These are phyloP conservation scores for Netelia virgata DNA, from an alignment of 2,888 invertebrate genomes.

Conservation along the genomic window DNA sequence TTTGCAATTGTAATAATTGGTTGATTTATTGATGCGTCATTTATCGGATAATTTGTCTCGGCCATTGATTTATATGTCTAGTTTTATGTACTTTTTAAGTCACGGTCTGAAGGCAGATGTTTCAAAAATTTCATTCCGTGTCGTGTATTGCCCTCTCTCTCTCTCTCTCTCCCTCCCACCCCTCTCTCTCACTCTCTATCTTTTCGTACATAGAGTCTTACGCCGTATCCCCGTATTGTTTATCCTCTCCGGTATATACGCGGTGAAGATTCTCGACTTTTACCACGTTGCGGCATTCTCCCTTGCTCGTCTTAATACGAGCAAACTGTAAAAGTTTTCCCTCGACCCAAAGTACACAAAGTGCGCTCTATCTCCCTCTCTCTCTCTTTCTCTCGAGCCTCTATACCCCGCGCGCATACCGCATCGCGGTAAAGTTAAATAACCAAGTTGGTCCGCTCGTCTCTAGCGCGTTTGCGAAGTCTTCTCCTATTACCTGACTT, in stretches of 20 bases:
- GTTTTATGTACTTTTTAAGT: conserved; percentile 18
- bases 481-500: conserved; percentile 66
- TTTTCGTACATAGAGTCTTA: conserved; percentile 25
- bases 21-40: neutral
- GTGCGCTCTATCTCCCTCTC: conserved; percentile 33
- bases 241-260: conserved; percentile 38
- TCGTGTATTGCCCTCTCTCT: conserved; percentile 17
- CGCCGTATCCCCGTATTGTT: conserved; percentile 54
- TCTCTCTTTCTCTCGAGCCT: conserved; percentile 21
- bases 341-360: conserved; percentile 70
- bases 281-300: conserved; percentile 64
- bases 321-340: conserved; percentile 76
- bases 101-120: conserved; percentile 20
- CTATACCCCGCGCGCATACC: conserved; percentile 52
- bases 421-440: conserved; percentile 72
- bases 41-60: neutral
- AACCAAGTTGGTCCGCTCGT: conserved; percentile 68
- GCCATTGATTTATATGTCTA: neutral
- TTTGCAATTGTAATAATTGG: neutral
- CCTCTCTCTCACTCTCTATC: neutral
- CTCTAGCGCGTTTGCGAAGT: conserved; percentile 54
- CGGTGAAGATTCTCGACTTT: conserved; percentile 57
- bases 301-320: conserved; percentile 74
- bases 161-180: neutral
- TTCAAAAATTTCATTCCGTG: conserved; percentile 43